Percentiles rank a stretch among this genome's conserved stretches.
These are phyloP conservation scores for Myotis lucifugus DNA, from an alignment of 2,113 vertebrate species.

Conservation along the genomic window DNA sequence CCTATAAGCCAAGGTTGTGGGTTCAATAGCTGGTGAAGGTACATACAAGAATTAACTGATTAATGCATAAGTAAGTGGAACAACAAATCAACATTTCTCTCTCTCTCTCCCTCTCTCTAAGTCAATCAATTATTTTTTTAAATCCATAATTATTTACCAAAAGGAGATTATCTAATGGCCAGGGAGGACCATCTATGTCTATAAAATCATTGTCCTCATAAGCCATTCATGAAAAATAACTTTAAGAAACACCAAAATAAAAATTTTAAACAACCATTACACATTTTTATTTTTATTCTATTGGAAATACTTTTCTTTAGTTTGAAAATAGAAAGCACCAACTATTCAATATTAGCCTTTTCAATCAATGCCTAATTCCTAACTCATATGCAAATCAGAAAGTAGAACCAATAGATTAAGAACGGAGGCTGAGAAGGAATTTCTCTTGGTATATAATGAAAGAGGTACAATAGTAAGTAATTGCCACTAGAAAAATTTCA, in stretches of 20 bases:
- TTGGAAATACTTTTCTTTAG: neutral
- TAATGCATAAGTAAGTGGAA: neutral
- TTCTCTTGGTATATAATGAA: neutral
- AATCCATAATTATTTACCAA: neutral
- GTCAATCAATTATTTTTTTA: neutral
- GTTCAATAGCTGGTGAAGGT: neutral
- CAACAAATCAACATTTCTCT: neutral
- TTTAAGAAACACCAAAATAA: neutral
- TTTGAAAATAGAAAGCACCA: conserved; percentile 30
- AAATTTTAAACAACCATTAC: neutral
- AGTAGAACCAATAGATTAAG: neutral
- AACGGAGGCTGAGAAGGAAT: neutral
- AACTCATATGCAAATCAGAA: neutral
- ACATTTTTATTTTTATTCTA: neutral
- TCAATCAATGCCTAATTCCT: neutral
- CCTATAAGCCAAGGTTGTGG: neutral
- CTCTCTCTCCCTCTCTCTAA: neutral
- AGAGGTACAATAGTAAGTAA: neutral
- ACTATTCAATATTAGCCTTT: neutral
- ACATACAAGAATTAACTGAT: neutral
- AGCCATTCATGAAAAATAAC: neutral
- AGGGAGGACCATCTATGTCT: neutral
- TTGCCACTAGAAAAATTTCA: neutral
- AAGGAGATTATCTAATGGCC: neutral
- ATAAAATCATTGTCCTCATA: neutral